These are phyloP conservation scores for Drosophila sordidapex DNA, from an alignment of 2,888 invertebrate genomes.

Conservation along the genomic window DNA sequence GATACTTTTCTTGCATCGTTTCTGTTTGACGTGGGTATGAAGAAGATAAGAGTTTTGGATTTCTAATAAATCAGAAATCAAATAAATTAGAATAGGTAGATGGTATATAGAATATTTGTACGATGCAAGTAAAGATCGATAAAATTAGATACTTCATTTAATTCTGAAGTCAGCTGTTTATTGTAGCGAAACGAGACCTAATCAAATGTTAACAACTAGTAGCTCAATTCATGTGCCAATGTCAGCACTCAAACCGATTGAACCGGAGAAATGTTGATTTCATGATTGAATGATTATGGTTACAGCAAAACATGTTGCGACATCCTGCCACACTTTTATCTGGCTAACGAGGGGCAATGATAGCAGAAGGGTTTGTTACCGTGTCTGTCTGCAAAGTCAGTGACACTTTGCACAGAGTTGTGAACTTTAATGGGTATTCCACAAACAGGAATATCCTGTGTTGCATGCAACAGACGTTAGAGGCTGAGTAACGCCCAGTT, in stretches of 20 bases:
- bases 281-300: slow-evolving; percentile 26
- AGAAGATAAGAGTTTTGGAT: not conserved
- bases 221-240: slow-evolving; percentile 35
- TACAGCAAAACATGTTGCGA: slow-evolving; percentile 33
- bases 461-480: slow-evolving; percentile 3
- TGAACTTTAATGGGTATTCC: slow-evolving; percentile 40
- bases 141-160: not conserved
- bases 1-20: slow-evolving; percentile 42
- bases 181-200: slow-evolving; percentile 45
- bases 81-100: not conserved
- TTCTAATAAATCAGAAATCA: slow-evolving; percentile 3
- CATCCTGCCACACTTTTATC: slow-evolving; percentile 23
- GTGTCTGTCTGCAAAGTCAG: slow-evolving; percentile 17
- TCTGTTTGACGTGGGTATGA: slow-evolving; percentile 40
- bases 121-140: not conserved
- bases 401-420: slow-evolving; percentile 14
- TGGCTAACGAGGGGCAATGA: not conserved
- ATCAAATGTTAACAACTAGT: slow-evolving; percentile 28
- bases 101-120: not conserved
- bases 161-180: slow-evolving; percentile 9
- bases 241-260: slow-evolving; percentile 29
- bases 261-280: slow-evolving; percentile 39
- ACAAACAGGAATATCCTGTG: slow-evolving; percentile 32
- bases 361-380: slow-evolving; percentile 8
- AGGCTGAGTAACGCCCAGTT: slow-evolving; percentile 62